Percentiles rank a stretch among this genome's conserved stretches.
Evolutionary conservation across 2,113 vertebrate genomes (phyloP).

Genomic region (Collichthys lucidus): DNA sequence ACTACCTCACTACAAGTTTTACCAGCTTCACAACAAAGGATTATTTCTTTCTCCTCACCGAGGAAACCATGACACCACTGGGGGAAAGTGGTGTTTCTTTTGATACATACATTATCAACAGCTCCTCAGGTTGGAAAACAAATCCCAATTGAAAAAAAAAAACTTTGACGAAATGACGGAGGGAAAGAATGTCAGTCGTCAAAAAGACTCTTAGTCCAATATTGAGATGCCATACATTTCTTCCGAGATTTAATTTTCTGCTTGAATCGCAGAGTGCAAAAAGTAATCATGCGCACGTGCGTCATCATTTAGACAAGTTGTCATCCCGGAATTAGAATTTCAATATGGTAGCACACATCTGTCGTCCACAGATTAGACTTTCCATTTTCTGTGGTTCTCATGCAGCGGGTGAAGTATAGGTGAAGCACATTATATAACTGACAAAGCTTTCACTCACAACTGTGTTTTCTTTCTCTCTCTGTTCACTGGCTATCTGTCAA

Average conservation of each 20-base stretch:
- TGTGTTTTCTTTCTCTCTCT: slow-evolving; percentile 2
- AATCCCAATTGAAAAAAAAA: slow-evolving; percentile 24
- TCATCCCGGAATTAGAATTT: slow-evolving; percentile 63
- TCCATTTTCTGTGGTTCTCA: slow-evolving; percentile 13
- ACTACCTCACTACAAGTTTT: neutral
- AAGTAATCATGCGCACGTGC: slow-evolving; percentile 57
- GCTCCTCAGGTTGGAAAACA: slow-evolving; percentile 30
- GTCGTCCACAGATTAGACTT: slow-evolving; percentile 63
- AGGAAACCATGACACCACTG: slow-evolving; percentile 20
- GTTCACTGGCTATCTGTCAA: slow-evolving; percentile 14
- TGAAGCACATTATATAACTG: slow-evolving; percentile 27
- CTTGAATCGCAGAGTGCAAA: slow-evolving; percentile 54
- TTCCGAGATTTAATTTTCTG: slow-evolving; percentile 72
- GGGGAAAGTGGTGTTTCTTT: slow-evolving; percentile 29
- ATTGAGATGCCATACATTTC: slow-evolving; percentile 50
- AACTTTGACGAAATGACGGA: slow-evolving; percentile 11
- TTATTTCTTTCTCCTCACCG: slow-evolving; percentile 24
- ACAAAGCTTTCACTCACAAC: slow-evolving; percentile 32
- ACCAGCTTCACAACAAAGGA: slow-evolving; percentile 36
- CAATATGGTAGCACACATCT: slow-evolving; percentile 58
- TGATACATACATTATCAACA: slow-evolving; percentile 42
- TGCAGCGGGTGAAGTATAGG: slow-evolving; percentile 45
- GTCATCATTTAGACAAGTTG: slow-evolving; percentile 64
- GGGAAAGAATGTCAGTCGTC: slow-evolving; percentile 28
- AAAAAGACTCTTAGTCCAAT: slow-evolving; percentile 42